Conservation (phyloP, 1,140 invertebrate species). For the Odontomachus brunneus region DNA sequence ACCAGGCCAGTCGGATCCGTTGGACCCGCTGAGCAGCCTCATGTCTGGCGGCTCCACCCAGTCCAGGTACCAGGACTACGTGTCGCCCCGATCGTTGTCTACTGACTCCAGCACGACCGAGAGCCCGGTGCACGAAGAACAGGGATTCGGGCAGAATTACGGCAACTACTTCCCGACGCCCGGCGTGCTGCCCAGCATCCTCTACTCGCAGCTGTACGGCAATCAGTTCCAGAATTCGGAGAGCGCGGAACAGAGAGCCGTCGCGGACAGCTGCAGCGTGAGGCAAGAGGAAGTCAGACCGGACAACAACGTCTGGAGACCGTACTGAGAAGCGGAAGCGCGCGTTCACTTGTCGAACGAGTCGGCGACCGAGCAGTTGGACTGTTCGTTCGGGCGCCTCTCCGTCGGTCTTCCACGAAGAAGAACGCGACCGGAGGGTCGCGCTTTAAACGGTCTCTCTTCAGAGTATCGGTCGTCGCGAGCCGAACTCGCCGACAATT, state of each 20-base stretch:
- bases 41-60: slow-evolving; percentile 83
- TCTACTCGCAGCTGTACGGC: slow-evolving; percentile 93
- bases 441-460: slow-evolving; percentile 15
- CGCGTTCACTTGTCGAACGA: slow-evolving; percentile 22
- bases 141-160: slow-evolving; percentile 87
- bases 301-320: slow-evolving; percentile 85
- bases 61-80: slow-evolving; percentile 83
- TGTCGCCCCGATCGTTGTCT: slow-evolving; percentile 89
- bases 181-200: slow-evolving; percentile 90
- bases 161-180: slow-evolving; percentile 89
- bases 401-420: background rate
- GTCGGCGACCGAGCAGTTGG: slow-evolving; percentile 26
- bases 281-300: slow-evolving; percentile 84
- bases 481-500: slow-evolving; percentile 7
- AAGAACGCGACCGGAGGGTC: slow-evolving; percentile 21
- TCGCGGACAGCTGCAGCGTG: slow-evolving; percentile 82
- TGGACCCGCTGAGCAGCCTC: slow-evolving; percentile 91
- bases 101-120: slow-evolving; percentile 93
- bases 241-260: slow-evolving; percentile 80
- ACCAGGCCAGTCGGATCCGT: slow-evolving; percentile 86
- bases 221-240: slow-evolving; percentile 91
- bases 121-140: slow-evolving; percentile 92
- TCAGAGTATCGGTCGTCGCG: background rate
- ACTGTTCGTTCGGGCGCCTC: background rate
- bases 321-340: slow-evolving; percentile 77